Evolutionary conservation across 1,140 invertebrate genomes (phyloP).

Genomic region (Nasonia vitripennis): DNA sequence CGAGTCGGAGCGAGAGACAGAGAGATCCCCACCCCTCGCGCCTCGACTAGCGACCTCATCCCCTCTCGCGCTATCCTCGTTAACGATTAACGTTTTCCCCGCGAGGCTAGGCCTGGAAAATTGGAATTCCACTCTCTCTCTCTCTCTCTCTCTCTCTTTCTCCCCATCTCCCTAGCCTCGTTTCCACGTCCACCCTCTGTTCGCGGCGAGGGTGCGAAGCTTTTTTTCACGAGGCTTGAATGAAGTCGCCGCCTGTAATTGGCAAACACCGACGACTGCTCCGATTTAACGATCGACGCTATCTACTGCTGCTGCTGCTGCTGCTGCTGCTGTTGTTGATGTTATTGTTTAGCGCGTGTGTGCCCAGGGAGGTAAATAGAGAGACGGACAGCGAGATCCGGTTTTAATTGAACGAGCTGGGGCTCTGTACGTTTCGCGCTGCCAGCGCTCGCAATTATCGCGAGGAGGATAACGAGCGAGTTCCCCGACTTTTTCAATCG

Average conservation of each 20-base stretch:
- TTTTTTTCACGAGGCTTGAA: neutral
- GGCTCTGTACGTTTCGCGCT: too few species aligned
- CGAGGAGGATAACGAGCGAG: too few species aligned
- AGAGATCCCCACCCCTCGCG: constrained; percentile 17
- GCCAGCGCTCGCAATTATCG: neutral
- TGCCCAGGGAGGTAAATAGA: neutral
- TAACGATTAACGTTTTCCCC: constrained; percentile 37
- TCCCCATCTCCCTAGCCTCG: too few species aligned
- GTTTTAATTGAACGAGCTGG: too few species aligned
- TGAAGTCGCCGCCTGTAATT: neutral
- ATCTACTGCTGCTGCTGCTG: too few species aligned
- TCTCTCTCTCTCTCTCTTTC: neutral
- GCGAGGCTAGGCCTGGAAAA: neutral
- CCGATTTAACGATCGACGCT: neutral
- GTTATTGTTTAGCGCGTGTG: neutral
- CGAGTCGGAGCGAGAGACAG: neutral
- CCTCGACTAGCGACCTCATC: constrained; percentile 21
- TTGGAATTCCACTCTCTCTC: neutral
- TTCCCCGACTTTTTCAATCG: too few species aligned
- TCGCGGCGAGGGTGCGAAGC: neutral
- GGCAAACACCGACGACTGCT: neutral
- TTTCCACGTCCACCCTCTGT: too few species aligned
- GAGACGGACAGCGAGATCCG: too few species aligned
- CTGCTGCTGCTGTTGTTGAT: neutral
- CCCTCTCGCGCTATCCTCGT: constrained; percentile 7